Base-by-base conservation (phyloP, 2,113 vertebrate genomes). In the human region DNA sequence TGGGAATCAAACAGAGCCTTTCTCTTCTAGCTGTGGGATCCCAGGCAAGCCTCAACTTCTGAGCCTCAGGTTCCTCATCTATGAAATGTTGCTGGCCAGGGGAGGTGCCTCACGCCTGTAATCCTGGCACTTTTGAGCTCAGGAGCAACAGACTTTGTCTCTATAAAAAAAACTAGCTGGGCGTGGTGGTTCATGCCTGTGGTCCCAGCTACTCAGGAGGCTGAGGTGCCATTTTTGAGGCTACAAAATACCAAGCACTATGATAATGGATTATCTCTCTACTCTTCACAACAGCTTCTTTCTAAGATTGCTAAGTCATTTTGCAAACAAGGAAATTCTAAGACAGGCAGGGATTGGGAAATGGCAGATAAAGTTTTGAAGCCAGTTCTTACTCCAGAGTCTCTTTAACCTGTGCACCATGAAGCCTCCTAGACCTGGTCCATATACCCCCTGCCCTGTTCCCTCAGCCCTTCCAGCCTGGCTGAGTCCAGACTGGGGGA, bases 1-100 rank as follows among this genome's bases (percentile, higher is more conserved):
- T 83, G 94, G n/a, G 18, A 64, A n/a, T 64, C 30, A 70, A 40
- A 59, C 23, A 23, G 20, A 89, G 9, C 32, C 76, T 59, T 93
- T 89, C 32, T 93, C 30, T 81, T 70, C 76, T 50, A 61, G 30
- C 66, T 66, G 32, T 81, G 72, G 70, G 81, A 38, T 14, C 50
- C 23, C 16, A 10, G 66, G 12, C 35, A 87, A 90, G 25, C 11
- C 20, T 86, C 61, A 38, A 81, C 23, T 95, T 70, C 43, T n/a
- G 61, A 81, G 85, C 61, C 86, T 97, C 48, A n/a, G 66, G 14
- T 40, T 90, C 48, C 92, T 91, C 61, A 78, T 59, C 40, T 81
- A 50, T 57, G 79, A 61, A 72, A 32, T 35, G 52, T 40, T 48
- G 13, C 45, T 14, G 22, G 61, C 61, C 12, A 64, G 61, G 61